These are phyloP conservation scores for Rhineura floridana DNA, from an alignment of 2,113 vertebrate genomes.

Conservation along the genomic window DNA sequence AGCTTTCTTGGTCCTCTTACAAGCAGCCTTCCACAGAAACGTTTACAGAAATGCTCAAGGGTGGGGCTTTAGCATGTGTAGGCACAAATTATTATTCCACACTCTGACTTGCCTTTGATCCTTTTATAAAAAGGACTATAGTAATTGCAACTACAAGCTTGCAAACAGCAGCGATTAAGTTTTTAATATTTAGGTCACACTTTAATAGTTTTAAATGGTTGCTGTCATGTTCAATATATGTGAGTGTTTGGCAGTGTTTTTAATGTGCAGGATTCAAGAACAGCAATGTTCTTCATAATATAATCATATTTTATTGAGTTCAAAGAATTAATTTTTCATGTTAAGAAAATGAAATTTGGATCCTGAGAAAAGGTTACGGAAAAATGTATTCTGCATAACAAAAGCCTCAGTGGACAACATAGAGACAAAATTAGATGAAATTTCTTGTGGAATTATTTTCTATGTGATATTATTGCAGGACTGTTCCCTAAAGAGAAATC, in stretches of 20 bases:
- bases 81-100: conserved; percentile 6
- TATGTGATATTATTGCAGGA: neutral
- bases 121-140: neutral
- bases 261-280: neutral
- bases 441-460: conserved; percentile 19
- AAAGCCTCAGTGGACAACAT: conserved; percentile 1
- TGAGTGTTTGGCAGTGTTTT: conserved; percentile 21
- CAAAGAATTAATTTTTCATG: conserved; percentile 39
- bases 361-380: conserved; percentile 10
- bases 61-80: neutral
- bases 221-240: conserved; percentile 34
- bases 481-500: neutral
- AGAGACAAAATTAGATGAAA: neutral
- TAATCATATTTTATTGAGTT: conserved; percentile 32
- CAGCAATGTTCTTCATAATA: neutral
- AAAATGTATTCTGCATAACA: conserved; percentile 10
- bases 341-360: conserved; percentile 25
- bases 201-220: conserved; percentile 38
- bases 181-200: conserved; percentile 45
- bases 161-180: conserved; percentile 24
- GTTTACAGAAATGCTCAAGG: neutral
- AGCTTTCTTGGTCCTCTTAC: neutral
- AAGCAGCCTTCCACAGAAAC: neutral
- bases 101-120: neutral
- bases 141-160: conserved; percentile 22